Evolutionary conservation across 1,140 invertebrate species (phyloP).

Genomic region (Papilio polyxenes): DNA sequence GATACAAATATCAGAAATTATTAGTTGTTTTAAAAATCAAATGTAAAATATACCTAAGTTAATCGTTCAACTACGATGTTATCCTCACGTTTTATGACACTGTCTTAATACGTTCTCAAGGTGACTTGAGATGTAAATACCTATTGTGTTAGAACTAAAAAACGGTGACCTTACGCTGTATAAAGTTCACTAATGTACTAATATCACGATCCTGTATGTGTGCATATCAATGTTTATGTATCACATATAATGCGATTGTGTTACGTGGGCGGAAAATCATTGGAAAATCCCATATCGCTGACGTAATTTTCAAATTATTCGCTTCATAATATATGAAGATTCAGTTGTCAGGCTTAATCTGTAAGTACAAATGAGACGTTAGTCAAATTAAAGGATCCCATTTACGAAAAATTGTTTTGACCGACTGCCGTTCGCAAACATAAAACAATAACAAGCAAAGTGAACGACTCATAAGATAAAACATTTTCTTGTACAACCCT

Average conservation of each 20-base stretch:
- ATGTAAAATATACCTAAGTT: slow-evolving; percentile 45
- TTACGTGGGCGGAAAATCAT: slow-evolving; percentile 47
- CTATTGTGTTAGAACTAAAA: slow-evolving; percentile 77
- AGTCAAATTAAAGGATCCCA: slow-evolving; percentile 47
- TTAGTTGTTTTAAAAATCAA: slow-evolving; percentile 39
- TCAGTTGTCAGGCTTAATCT: not conserved
- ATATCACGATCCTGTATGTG: slow-evolving; percentile 56
- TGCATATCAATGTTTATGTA: slow-evolving; percentile 32
- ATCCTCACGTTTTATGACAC: slow-evolving; percentile 51
- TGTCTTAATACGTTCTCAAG: slow-evolving; percentile 76
- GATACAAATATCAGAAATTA: slow-evolving; percentile 11
- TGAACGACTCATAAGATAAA: slow-evolving; percentile 62
- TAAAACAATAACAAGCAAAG: slow-evolving; percentile 64
- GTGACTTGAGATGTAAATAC: slow-evolving; percentile 77
- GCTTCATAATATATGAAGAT: slow-evolving; percentile 3
- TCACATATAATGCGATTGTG: slow-evolving; percentile 42
- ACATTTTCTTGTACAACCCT: slow-evolving; percentile 68
- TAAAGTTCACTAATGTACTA: slow-evolving; percentile 75
- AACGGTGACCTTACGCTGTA: slow-evolving; percentile 76
- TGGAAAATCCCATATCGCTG: slow-evolving; percentile 43
- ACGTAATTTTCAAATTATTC: slow-evolving; percentile 32
- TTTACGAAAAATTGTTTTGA: slow-evolving; percentile 46
- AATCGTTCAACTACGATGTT: slow-evolving; percentile 46
- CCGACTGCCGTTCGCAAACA: slow-evolving; percentile 47
- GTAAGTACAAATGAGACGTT: not conserved